phyloP scores from a whole-genome alignment of 2,113 vertebrate species.

The Chroicocephalus ridibundus region DNA sequence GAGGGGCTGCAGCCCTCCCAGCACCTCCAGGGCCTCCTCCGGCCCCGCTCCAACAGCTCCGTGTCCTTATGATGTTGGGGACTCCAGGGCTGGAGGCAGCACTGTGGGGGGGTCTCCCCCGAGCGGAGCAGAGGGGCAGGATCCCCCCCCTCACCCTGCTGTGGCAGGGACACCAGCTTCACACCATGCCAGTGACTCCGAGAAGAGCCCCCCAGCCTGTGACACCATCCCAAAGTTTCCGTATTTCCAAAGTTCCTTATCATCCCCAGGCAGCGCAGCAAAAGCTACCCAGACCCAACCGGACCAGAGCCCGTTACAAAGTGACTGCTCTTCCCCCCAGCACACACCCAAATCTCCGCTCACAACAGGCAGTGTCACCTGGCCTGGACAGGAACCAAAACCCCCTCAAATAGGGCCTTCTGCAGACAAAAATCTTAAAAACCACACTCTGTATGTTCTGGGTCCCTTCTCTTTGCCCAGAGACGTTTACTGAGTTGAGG shows the following conservation, averaged over 20 bases:
- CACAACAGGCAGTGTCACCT: fast-evolving
- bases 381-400: not conserved
- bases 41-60: not conserved
- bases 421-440: not conserved
- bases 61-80: not conserved
- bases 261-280: not conserved
- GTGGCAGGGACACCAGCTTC: not conserved
- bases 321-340: not conserved
- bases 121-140: not conserved
- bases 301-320: fast-evolving
- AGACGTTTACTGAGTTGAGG: fast-evolving
- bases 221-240: not conserved
- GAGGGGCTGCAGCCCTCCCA: not conserved
- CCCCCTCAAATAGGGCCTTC: not conserved
- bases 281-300: not conserved
- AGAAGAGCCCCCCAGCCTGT: not conserved
- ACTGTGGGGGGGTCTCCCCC: not conserved
- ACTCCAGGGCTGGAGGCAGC: not conserved
- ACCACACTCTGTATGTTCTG: fast-evolving
- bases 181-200: too few relatives aligned
- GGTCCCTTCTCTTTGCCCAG: not conserved
- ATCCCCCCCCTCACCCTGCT: not conserved
- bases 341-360: fast-evolving
- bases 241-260: fast-evolving
- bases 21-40: not conserved